Percentiles rank a stretch among this genome's conserved stretches.
These are phyloP conservation scores for Lycorma delicatula DNA, from an alignment of 1,140 invertebrate species.

Conservation along the genomic window DNA sequence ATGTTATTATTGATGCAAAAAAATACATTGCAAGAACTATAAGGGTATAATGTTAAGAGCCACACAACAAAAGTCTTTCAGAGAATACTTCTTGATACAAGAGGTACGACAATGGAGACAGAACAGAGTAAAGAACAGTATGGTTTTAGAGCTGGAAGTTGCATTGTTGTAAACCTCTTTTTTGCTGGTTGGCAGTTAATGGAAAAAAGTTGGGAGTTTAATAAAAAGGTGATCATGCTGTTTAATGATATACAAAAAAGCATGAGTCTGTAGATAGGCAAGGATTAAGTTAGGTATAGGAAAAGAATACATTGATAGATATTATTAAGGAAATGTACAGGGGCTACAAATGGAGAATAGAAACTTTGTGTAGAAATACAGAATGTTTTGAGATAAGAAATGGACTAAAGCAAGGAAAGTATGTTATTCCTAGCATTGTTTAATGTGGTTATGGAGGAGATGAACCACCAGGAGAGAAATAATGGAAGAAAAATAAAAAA, in stretches of 20 bases:
- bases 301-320: not conserved
- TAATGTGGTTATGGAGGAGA: not conserved
- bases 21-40: not conserved
- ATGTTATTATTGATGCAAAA: no score
- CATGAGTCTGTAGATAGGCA: no score
- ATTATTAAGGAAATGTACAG: not conserved
- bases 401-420: slow-evolving; percentile 1
- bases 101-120: not conserved
- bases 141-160: not conserved
- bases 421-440: not conserved
- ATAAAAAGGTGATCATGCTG: not conserved
- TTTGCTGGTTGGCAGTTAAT: not conserved
- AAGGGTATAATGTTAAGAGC: not conserved
- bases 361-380: not conserved
- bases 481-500: not conserved
- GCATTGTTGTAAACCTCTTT: not conserved
- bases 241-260: not conserved
- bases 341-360: not conserved
- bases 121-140: not conserved
- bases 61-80: not conserved
- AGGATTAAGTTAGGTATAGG: not conserved
- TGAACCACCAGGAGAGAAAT: not conserved
- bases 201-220: not conserved
- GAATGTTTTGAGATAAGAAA: not conserved
- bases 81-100: not conserved